Evolutionary conservation across 1,140 invertebrate species (phyloP).

Genomic region (Sogatella furcifera): DNA sequence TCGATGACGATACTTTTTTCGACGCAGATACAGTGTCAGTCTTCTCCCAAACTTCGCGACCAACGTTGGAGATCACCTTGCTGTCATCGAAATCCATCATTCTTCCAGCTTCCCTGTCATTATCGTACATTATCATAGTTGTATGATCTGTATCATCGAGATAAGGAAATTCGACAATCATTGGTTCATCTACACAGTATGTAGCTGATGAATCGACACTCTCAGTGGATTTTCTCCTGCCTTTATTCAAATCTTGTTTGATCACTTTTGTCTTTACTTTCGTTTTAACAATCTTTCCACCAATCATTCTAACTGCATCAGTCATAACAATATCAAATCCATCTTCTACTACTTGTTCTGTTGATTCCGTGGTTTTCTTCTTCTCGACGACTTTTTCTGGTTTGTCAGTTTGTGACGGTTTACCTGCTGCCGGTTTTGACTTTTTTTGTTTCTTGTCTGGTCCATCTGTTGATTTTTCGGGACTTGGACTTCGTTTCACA

Average conservation of each 20-base stretch:
- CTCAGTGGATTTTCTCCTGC: not conserved
- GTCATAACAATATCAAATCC: not conserved
- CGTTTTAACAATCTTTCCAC: conserved; percentile 17
- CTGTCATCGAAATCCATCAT: not conserved
- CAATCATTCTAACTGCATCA: conserved; percentile 17
- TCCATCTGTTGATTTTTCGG: not conserved
- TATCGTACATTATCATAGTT: not conserved
- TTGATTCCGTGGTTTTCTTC: not conserved
- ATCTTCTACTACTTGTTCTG: too few species aligned
- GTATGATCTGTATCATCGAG: not conserved
- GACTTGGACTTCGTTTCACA: not conserved
- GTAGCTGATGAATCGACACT: not conserved
- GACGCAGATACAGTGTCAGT: not conserved
- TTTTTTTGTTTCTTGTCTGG: not conserved
- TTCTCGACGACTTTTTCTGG: not conserved
- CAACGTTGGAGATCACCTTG: not conserved
- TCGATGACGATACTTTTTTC: not conserved
- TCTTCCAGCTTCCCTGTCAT: not conserved
- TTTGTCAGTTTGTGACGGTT: conserved; percentile 5
- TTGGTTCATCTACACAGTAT: not conserved
- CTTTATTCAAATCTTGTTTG: not conserved
- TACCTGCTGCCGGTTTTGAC: conserved; percentile 1
- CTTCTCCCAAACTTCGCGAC: not conserved
- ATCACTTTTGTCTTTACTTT: not conserved
- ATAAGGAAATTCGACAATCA: not conserved